phyloP scores from a whole-genome alignment of 2,113 vertebrate species.

The Dasyprocta punctata region DNA sequence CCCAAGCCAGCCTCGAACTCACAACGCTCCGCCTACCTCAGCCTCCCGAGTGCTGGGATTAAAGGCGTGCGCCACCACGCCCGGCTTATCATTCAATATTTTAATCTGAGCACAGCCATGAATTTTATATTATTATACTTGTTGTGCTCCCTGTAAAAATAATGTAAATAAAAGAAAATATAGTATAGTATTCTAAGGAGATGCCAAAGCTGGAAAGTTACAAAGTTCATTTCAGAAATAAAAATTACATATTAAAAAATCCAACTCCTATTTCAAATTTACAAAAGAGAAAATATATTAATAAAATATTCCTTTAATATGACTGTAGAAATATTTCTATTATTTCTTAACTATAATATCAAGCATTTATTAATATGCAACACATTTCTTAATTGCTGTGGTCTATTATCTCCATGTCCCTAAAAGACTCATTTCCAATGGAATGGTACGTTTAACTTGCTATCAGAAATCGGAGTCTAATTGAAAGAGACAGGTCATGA shows the following conservation, averaged over 20 bases:
- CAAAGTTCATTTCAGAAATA: background rate
- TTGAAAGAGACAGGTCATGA: background rate
- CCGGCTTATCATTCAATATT: background rate
- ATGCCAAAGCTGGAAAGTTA: background rate
- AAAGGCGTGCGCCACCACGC: too few relatives aligned
- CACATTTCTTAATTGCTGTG: background rate
- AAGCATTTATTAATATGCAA: slow-evolving; percentile 9
- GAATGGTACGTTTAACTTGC: background rate
- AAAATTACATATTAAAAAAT: background rate
- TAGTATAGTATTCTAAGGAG: background rate
- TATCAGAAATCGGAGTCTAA: too few relatives aligned
- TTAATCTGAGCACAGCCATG: background rate
- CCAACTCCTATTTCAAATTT: background rate
- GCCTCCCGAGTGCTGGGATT: too few relatives aligned
- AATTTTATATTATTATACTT: background rate
- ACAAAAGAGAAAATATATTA: background rate
- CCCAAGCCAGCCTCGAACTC: too few relatives aligned
- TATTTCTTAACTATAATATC: background rate
- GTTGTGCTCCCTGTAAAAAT: background rate
- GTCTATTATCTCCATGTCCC: background rate
- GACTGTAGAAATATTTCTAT: background rate
- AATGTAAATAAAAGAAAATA: slow-evolving; percentile 3
- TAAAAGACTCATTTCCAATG: background rate
- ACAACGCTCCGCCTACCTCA: too few relatives aligned
- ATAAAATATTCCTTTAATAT: background rate